Evolutionary conservation across 1,140 invertebrate genomes (phyloP), one percentile per base, ranked within the genome.

Genomic region (Sminthurides bifidus): DNA sequence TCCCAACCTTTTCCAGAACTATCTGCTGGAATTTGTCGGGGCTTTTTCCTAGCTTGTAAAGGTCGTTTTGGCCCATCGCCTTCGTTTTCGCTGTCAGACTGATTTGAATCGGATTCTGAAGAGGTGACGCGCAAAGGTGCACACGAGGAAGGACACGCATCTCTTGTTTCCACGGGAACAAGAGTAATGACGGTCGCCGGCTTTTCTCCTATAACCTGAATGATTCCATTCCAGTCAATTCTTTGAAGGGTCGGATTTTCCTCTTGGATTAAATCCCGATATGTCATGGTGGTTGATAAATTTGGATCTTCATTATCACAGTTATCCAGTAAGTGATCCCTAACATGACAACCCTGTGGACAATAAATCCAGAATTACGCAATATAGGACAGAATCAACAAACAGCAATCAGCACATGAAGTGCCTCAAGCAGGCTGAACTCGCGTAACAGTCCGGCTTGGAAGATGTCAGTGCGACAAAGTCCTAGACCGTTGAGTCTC

Each of bases 211-310:
- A 37, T 56, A 23, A 56, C 19, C 43, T 56, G 30, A 17, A 56
- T 48, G 12, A 58, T 48, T 45, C 44, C 50, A n/a, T 23, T 26
- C 56, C 45, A 52, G 41, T 58, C 56, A 3, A 52, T 14, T 15
- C 2, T 38, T 23, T 48, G 12, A 48, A 21, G 4, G 23, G 45
- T 10, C 6, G 38, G 51, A 6, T 45, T 12, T 31, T 31, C 15
- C 12, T 37, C 19, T 15, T 68, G 80, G 33, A 84, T 75, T 1
- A 81, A 80, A 54, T 81, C 77, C 81, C 81, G 83, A 79, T 83
- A 71, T 31, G 38, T 30, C 21, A 48, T 17, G 27, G 50, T 56
- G 2, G 17, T 58, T n/a, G 30, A 41, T 56, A 81, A 70, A 0
- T 74, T 74, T 27, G 75, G 72, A 59, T 83, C 80, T 2, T 73